Evolutionary conservation across 2,888 invertebrate genomes (phyloP), one percentile per base, ranked within the genome.

Genomic region (Eustalomyia histrio): DNA sequence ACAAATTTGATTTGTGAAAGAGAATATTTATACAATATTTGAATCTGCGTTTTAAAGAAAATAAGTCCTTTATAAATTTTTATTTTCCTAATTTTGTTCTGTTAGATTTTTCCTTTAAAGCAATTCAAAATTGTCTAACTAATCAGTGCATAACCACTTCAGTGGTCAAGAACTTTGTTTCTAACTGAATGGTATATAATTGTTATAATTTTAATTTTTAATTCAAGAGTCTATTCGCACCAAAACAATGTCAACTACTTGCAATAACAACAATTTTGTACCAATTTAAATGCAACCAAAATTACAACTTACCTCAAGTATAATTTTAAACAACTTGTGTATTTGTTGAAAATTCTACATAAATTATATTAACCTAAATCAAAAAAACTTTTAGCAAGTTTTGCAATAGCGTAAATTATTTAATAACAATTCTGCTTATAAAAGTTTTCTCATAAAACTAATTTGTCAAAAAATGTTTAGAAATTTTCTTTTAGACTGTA

Each of bases 231-330:
- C 33, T 18, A 52, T 65, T 74, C 58, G 58, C 65, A 74, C 74
- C 65, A 39, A 39, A 74, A 76, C 68, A 68, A 55, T 68, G 55
- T 47, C 76, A 68, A 61, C 47, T 35, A 63, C 76, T 76, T 63
- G 68, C n/a, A 63, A 53, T 50, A 10, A 61, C 18, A 53, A 57
- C 68, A 50, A 67, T 63, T 50, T 68, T 29, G 47, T 61, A 61
- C 43, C n/a, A 5, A 67, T 43, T 67, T 17, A 53, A 12, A 7
- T 29, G 33, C 16, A 33, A 39, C 16, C 29, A 4, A 21, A 50
- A 65, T 55, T 33, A 35, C 4, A 50, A 29, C 43, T 33, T 33
- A 61, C 43, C 39, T 67, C 21, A 75, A 61, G 53, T 47, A 53
- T 0, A 60, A 16, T 47, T 60, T 39, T 17, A n/a, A 35, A 57